Base-by-base conservation (phyloP, 2,113 vertebrate species). In the Damaliscus lunatus region DNA sequence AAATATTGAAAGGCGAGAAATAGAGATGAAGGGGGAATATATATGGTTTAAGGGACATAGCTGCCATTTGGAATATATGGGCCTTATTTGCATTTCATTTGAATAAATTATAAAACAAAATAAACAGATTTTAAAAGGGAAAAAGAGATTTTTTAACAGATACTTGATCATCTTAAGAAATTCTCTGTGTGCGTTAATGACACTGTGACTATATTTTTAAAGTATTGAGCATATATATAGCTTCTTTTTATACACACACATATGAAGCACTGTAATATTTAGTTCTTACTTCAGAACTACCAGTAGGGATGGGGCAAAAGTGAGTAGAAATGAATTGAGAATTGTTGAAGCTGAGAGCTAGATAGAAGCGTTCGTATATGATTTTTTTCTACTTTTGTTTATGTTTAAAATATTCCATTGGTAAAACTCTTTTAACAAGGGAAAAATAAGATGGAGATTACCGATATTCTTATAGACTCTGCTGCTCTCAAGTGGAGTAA, bases 81-180 rank as follows among this genome's bases (percentile, higher is more conserved):
- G 17, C 17, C 29, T 88, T 92, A 60, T 96, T 55, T 96, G 11
- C 46, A 78, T 94, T 96, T 96, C 29, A 94, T 89, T 48, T 48
- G n/a, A 71, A 88, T 55, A 84, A 91, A 64, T 21, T n/a, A 55
- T 85, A 67, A 95, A 84, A 80, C 10, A 86, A 74, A 62, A 83
- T 16, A 21, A 57, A 71, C 13, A 78, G 6, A 80, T 71, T 80
- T 11, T 46, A n/a, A 86, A 93, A 80, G 21, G 10, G 21, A 57
- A 90, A 60, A 6, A 90, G 15, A 15, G 0, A 23, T 43, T 81
- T 92, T 94, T 81, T 82, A 62, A 93, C 21, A 33, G 40, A 46
- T 23, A 83, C 19, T 77, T 90, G 52, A 87, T 40, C 17, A 29
- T 59, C 3, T 90, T 50, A 10, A 86, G 59, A 43, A 71, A 53